Conservation (phyloP, 2,797 vertebrate species). For the Parauchenoglanis ngamensis region DNA sequence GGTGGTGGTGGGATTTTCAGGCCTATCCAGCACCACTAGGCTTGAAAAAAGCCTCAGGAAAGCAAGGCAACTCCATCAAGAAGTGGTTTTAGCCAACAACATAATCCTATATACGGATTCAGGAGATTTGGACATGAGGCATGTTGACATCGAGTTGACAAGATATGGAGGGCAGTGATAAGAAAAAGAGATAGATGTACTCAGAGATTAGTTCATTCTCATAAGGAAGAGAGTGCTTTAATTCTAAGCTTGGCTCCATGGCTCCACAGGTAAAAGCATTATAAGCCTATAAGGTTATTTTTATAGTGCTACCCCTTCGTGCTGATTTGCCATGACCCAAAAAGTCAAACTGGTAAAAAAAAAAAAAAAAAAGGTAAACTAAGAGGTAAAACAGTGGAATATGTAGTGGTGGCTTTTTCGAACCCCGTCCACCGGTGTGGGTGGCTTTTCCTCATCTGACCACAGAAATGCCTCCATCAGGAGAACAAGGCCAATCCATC, state of each 20-base stretch:
- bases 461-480: not conserved
- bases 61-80: not conserved
- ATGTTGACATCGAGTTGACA: no score
- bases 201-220: conserved; percentile 6
- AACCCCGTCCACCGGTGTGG: not conserved
- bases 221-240: not conserved
- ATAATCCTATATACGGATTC: not conserved
- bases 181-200: not conserved
- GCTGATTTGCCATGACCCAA: not conserved
- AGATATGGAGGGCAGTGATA: not conserved
- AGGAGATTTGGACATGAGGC: not conserved
- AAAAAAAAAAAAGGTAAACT: not conserved
- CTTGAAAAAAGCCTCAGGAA: not conserved
- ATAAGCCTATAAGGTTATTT: conserved; percentile 1
- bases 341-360: not conserved
- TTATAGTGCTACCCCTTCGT: not conserved
- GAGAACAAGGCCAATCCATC: not conserved
- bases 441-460: not conserved
- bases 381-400: not conserved
- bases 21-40: not conserved
- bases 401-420: not conserved
- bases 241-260: not conserved
- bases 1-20: not conserved
- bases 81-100: not conserved
- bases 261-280: conserved; percentile 14